Percentiles rank a stretch among this genome's conserved stretches.
Evolutionary conservation across 2,113 vertebrate genomes (phyloP).

Genomic region (Corythoichthys haematopterus): DNA sequence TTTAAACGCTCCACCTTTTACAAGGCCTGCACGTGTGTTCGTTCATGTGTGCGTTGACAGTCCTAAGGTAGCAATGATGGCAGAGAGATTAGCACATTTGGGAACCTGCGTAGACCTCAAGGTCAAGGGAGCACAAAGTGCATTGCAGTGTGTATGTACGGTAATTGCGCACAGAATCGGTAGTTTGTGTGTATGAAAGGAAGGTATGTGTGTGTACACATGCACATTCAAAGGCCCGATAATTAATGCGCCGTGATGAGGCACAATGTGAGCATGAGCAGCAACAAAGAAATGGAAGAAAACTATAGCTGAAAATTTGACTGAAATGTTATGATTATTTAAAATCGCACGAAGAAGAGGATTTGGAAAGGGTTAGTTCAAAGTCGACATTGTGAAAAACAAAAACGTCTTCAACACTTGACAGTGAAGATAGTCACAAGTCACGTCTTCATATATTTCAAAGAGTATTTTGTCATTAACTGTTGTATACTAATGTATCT

Average conservation of each 20-base stretch:
- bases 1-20: slow-evolving; percentile 52
- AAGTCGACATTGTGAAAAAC: neutral
- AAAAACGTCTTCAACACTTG: neutral
- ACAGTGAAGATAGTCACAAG: no score
- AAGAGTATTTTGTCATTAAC: no score
- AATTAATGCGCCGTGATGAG: slow-evolving; percentile 28
- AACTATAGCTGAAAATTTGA: neutral
- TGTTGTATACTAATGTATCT: no score
- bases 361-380: neutral
- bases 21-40: slow-evolving; percentile 23
- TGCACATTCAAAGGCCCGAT: slow-evolving; percentile 16
- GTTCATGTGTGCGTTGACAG: slow-evolving; percentile 26
- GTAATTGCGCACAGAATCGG: neutral
- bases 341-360: neutral
- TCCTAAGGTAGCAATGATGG: slow-evolving; percentile 66
- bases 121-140: slow-evolving; percentile 68
- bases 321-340: neutral
- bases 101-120: slow-evolving; percentile 61
- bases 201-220: slow-evolving; percentile 15
- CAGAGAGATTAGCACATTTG: slow-evolving; percentile 69
- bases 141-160: slow-evolving; percentile 22
- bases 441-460: no score
- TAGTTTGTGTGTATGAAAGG: neutral
- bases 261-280: neutral
- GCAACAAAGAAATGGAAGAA: neutral